Evolutionary conservation across 2,888 invertebrate species (phyloP).

Genomic region (Panorpa germanica): DNA sequence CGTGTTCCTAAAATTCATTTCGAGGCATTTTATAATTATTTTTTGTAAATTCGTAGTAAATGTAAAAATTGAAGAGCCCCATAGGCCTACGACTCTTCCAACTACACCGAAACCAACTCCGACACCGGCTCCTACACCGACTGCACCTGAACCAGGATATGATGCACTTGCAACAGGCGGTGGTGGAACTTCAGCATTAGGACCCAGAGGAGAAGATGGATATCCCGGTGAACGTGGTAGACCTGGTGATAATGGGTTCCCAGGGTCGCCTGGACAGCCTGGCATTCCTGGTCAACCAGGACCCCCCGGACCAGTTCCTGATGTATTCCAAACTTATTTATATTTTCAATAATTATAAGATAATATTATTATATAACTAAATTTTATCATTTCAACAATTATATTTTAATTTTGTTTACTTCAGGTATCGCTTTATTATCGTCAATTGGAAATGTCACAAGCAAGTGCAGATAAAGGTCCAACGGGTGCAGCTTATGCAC

Average conservation of each 20-base stretch:
- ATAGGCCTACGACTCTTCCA: constrained; percentile 12
- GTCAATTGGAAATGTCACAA: constrained; percentile 51
- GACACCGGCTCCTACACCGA: constrained; percentile 4
- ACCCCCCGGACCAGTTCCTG: constrained; percentile 34
- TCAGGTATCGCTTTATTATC: constrained; percentile 51
- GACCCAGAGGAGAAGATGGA: constrained; percentile 9
- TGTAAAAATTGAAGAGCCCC: constrained; percentile 13
- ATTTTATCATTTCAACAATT: background rate
- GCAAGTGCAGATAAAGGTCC: constrained; percentile 63
- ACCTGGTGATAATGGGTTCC: constrained; percentile 28
- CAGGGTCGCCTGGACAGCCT: constrained; percentile 37
- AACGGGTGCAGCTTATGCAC: constrained; percentile 29
- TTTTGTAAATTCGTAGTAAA: no score
- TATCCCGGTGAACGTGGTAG: constrained; percentile 14
- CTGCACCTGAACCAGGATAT: constrained; percentile 10
- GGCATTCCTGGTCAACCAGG: constrained; percentile 51
- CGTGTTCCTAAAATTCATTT: no score
- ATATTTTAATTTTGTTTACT: constrained; percentile 8
- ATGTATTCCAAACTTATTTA: constrained; percentile 10
- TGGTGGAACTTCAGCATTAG: constrained; percentile 4
- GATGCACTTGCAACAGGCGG: constrained; percentile 10
- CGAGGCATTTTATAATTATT: no score
- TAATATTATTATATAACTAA: constrained; percentile 4
- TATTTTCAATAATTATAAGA: constrained; percentile 6
- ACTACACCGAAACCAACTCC: constrained; percentile 12